Evolutionary conservation across 2,113 vertebrate genomes (phyloP).

Genomic region (Neomonachus schauinslandi): DNA sequence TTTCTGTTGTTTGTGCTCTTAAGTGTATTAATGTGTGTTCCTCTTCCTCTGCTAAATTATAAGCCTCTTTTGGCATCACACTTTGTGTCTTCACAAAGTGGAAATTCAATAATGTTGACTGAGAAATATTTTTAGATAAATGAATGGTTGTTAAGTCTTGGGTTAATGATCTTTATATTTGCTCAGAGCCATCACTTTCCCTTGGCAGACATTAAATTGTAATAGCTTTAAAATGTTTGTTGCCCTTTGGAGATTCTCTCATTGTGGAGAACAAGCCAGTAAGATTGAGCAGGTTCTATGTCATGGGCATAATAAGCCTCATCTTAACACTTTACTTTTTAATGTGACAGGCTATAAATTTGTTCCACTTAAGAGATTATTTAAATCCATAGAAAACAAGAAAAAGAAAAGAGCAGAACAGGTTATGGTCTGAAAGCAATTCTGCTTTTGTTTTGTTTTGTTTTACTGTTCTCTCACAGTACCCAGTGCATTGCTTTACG

Average conservation of each 20-base stretch:
- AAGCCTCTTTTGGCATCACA: neutral
- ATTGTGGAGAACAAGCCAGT: neutral
- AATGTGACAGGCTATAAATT: neutral
- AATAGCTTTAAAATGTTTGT: conserved; percentile 39
- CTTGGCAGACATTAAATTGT: conserved; percentile 32
- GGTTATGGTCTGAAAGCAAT: neutral
- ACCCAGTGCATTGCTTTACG: neutral
- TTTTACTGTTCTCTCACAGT: neutral
- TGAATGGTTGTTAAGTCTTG: conserved; percentile 1
- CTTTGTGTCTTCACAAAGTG: neutral
- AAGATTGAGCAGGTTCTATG: neutral
- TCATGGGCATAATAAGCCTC: neutral
- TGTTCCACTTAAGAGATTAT: conserved; percentile 8
- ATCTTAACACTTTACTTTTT: neutral
- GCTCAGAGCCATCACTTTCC: neutral
- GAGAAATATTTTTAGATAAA: conserved; percentile 42
- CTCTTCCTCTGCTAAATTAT: neutral
- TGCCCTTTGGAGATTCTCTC: neutral
- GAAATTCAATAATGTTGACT: conserved; percentile 54
- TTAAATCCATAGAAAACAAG: conserved; percentile 20
- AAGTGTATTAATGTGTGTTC: neutral
- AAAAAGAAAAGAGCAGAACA: neutral
- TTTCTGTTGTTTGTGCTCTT: neutral
- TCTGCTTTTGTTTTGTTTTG: neutral
- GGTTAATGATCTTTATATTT: conserved; percentile 51